These are phyloP conservation scores for Stictocephala bisonia DNA, from an alignment of 2,888 invertebrate genomes.

Conservation along the genomic window DNA sequence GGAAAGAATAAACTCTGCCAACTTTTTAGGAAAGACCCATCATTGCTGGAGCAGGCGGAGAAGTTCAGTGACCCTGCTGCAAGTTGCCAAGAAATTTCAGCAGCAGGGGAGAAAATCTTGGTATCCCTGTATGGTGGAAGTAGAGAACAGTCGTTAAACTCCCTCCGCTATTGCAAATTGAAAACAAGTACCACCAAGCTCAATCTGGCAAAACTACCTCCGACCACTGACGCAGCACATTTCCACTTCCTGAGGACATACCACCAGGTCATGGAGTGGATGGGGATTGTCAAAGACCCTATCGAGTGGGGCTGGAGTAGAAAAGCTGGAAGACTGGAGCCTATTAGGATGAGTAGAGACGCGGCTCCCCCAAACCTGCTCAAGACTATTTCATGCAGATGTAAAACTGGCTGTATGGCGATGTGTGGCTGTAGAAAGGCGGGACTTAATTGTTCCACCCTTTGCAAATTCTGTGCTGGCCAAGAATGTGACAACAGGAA, in stretches of 20 bases:
- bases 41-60: conserved; percentile 18
- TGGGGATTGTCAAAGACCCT: conserved; percentile 52
- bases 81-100: conserved; percentile 37
- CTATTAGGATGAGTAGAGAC: not conserved
- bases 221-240: conserved; percentile 53
- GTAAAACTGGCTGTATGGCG: no score
- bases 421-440: no score
- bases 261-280: conserved; percentile 57
- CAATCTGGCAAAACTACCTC: conserved; percentile 43
- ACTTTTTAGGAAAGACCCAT: conserved; percentile 38
- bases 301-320: not conserved
- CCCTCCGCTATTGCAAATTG: conserved; percentile 33
- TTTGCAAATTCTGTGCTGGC: no score
- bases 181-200: conserved; percentile 36
- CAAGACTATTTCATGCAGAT: no score
- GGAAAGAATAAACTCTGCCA: conserved; percentile 39
- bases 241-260: conserved; percentile 60
- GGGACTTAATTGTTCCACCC: no score
- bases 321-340: conserved; percentile 3
- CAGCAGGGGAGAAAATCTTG: conserved; percentile 43
- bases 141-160: conserved; percentile 32
- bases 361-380: no score
- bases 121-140: conserved; percentile 35
- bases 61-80: conserved; percentile 31
- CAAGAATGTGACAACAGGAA: no score